These are phyloP conservation scores for Semnopithecus entellus DNA, from an alignment of 2,113 vertebrate genomes.

Conservation along the genomic window DNA sequence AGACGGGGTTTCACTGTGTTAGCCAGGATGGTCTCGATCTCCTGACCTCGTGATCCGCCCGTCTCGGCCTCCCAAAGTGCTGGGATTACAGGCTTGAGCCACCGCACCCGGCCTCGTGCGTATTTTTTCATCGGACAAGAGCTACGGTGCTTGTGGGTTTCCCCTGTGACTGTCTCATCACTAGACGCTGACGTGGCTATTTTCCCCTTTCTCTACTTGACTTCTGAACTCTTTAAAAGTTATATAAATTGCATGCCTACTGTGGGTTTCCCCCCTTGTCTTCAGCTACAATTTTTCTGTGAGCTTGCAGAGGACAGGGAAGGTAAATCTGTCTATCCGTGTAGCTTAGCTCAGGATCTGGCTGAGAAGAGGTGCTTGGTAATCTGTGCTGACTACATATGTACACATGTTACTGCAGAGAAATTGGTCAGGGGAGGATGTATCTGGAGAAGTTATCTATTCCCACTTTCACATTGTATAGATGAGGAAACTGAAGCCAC, in stretches of 20 bases:
- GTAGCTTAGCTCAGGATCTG: not conserved
- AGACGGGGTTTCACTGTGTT: too few relatives aligned
- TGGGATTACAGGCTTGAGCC: too few relatives aligned
- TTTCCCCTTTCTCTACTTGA: not conserved
- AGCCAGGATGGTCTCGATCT: too few relatives aligned
- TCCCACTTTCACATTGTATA: not conserved
- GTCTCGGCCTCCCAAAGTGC: too few relatives aligned
- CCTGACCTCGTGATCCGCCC: too few relatives aligned
- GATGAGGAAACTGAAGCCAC: not conserved
- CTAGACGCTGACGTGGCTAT: not conserved
- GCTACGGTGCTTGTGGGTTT: constrained; percentile 45
- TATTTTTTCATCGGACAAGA: constrained; percentile 36
- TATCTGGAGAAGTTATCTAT: not conserved
- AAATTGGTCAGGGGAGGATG: not conserved
- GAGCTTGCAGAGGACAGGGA: not conserved
- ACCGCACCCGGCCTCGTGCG: too few relatives aligned
- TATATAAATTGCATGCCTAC: not conserved
- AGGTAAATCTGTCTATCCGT: not conserved
- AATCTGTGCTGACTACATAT: not conserved
- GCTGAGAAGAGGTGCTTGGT: not conserved
- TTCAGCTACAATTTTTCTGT: not conserved
- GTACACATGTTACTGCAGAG: not conserved
- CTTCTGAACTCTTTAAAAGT: not conserved
- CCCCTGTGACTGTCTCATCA: not conserved
- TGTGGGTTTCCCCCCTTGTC: not conserved